These are phyloP conservation scores for Chlamydotis undulata DNA, from an alignment of 2,113 vertebrate genomes.

Conservation along the genomic window DNA sequence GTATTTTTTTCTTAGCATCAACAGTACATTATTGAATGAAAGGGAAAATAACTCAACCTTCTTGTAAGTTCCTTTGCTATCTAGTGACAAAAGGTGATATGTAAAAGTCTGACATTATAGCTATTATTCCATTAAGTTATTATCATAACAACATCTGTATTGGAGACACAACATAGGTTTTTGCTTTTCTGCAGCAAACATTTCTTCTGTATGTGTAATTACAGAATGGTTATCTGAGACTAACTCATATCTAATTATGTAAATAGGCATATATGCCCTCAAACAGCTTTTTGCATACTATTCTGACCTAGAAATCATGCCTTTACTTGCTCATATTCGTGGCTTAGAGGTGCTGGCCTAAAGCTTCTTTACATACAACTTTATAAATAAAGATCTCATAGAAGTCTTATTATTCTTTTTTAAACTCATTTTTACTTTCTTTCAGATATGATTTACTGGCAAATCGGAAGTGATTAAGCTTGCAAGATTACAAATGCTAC, in stretches of 20 bases:
- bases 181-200: background rate
- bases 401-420: background rate
- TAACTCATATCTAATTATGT: constrained; percentile 43
- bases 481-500: background rate
- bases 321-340: constrained; percentile 15
- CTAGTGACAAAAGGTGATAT: background rate
- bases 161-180: background rate
- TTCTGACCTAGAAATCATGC: constrained; percentile 1
- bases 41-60: background rate
- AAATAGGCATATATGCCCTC: constrained; percentile 27
- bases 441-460: background rate
- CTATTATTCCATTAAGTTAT: background rate
- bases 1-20: background rate
- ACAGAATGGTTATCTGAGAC: constrained; percentile 23
- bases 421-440: background rate
- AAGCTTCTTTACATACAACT: background rate
- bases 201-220: constrained; percentile 22
- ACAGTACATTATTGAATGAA: background rate
- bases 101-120: background rate
- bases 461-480: background rate
- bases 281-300: background rate
- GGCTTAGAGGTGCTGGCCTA: background rate
- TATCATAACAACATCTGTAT: background rate
- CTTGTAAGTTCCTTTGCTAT: background rate
- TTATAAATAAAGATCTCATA: background rate